Evolutionary conservation across 2,888 invertebrate genomes (phyloP), one percentile per base, ranked within the genome.

Genomic region (Emmelina monodactyla): DNA sequence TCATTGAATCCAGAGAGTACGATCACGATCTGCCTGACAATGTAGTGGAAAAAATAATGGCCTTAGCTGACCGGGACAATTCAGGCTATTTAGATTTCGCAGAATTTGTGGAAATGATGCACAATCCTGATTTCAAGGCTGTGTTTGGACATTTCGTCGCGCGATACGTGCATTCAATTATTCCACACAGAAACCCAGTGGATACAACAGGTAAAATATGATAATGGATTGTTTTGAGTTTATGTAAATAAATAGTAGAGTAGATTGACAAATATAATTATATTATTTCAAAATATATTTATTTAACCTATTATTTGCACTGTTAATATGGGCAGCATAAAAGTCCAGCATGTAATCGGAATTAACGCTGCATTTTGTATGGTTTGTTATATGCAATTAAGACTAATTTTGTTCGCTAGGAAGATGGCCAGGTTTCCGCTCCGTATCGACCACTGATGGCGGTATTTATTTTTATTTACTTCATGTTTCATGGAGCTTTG

Each of bases 31-130:
- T 91, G 28, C 90, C 91, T 0, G 76, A 83, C 25, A 80, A 85
- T 39, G 83, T 88, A 19, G 85, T 88, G 3, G 80, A 82, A 34
- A 84, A 85, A 58, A 88, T 92, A 44, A 82, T 91, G 73, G 62
- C 63, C 3, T 72, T 85, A 33, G 85, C 85, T 0, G 92, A 92
- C 62, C 45, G 58, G 5, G 76, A 80, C 44, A 71, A 83, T 49
- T 86, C 88, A 29, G 88, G 88, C 2, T 83, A 82, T 46, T 67
- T 91, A 35, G 87, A 88, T 53, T 88, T 86, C 51, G 73, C 83
- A 13, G 91, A 91, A 69, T 90, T 91, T 47, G 83, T 88, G 16
- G 83, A 84, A 25, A 87, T 90, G 87, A 84, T 86, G 67, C 73
- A 82, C 45, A 60, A 82, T 39, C 84, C 84, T 0, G 82, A 84